Conservation (phyloP, 2,888 invertebrate genomes). For the Hirtodrosophila trivittata region DNA sequence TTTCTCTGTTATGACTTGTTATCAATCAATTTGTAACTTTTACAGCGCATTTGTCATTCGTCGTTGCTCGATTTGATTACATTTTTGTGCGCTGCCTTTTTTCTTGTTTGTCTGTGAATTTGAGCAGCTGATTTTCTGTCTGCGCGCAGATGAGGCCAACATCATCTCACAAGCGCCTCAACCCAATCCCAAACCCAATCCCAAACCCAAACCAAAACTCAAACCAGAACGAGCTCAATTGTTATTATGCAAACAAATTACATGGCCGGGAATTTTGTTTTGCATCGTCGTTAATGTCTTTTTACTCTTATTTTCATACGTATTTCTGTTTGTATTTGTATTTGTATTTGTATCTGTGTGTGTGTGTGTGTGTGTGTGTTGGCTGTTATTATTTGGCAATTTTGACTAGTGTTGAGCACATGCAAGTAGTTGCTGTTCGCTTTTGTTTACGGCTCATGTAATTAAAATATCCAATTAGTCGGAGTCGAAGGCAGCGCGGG, state of each 20-base stretch:
- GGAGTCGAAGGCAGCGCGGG: not conserved
- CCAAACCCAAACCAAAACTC: constrained; percentile 7
- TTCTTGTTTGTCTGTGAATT: constrained; percentile 64
- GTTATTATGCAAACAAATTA: constrained; percentile 78
- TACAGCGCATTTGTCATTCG: constrained; percentile 20
- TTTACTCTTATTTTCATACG: constrained; percentile 14
- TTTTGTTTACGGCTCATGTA: constrained; percentile 57
- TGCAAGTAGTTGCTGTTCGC: constrained; percentile 14
- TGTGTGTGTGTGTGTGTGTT: not conserved
- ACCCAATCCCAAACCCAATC: constrained; percentile 3
- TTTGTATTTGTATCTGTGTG: constrained; percentile 1
- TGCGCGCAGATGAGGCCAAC: constrained; percentile 66
- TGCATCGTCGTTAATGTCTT: constrained; percentile 47
- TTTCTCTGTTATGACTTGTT: too few species aligned
- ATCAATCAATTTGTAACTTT: not conserved
- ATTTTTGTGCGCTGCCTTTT: constrained; percentile 3
- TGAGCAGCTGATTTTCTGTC: constrained; percentile 69
- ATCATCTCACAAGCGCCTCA: constrained; percentile 35
- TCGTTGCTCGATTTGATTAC: constrained; percentile 17
- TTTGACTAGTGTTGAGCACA: constrained; percentile 45
- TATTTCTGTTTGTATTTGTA: constrained; percentile 24
- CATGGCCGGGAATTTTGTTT: constrained; percentile 45
- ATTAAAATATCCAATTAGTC: constrained; percentile 76
- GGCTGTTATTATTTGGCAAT: constrained; percentile 63
- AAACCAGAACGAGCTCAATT: constrained; percentile 44